Base-by-base conservation (phyloP, 2,113 vertebrate species). In the Callaeas wilsoni region DNA sequence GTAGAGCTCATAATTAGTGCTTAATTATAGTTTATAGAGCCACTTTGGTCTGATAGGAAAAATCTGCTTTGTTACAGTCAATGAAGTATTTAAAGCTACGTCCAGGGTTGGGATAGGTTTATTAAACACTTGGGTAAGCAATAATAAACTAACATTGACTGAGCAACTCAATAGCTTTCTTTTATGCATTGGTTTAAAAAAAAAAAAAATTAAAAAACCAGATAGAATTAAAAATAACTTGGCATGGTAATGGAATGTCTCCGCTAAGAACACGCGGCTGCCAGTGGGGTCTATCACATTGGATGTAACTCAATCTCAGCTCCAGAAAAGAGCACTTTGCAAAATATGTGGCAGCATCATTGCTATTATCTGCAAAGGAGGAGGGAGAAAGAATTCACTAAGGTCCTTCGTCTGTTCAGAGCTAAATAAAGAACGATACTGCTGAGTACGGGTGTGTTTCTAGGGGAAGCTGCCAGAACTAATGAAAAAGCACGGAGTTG, bases 61-160 rank as follows among this genome's bases (percentile, higher is more conserved):
- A 96, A 97, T 89, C 93, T 95, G 94, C 89, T 98, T 96, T 97
- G 97, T 98, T 98, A 96, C 82, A 98, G 94, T 97, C 97, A 95
- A 94, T 97, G 97, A 97, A 97, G 96, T 98, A 97, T 97, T 97
- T 98, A 97, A 97, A 97, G 90, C 91, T 93, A 90, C 32, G 57
- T 95, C 89, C 91, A 92, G 87, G 87, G 62, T 55, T 92, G 91
- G 91, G 89, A 89, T 94, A 93, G 93, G 96, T 98, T 98, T 98
- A 97, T 98, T 98, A 98, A 98, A 98, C 97, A 97, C 97, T 98
- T 96, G 98, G 95, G 89, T 98, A 98, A 98, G 97, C 97, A 97
- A 98, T 96, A 97, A 98, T 97, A 98, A 98, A 97, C 97, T 90
- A 90, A 93, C 94, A 98, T 98, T 97, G 98, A 98, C 97, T 92